Evolutionary conservation across 2,888 invertebrate genomes (phyloP).

Genomic region (Penaeus monodon): DNA sequence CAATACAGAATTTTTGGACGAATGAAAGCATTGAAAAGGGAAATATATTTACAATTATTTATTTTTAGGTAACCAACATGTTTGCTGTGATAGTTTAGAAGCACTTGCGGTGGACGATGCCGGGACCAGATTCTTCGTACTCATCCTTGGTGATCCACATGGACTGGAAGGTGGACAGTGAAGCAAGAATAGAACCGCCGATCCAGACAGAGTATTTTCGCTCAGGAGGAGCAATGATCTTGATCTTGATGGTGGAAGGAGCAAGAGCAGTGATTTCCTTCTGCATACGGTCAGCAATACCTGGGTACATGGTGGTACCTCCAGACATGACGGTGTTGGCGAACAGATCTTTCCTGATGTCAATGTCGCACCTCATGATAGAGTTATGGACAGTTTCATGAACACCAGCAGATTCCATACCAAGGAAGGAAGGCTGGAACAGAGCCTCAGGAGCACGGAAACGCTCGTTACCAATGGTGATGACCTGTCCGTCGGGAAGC

Average conservation of each 20-base stretch:
- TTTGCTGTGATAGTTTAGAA: neutral
- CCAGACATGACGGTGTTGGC: constrained; percentile 29
- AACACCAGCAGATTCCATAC: constrained; percentile 83
- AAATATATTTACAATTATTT: too few species aligned
- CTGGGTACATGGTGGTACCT: constrained; percentile 13
- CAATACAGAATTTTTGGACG: too few species aligned
- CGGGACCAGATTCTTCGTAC: constrained; percentile 3
- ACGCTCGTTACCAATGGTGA: too few species aligned
- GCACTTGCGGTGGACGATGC: constrained; percentile 11
- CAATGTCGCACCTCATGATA: constrained; percentile 69
- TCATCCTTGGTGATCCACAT: constrained; percentile 16
- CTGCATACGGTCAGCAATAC: constrained; percentile 74
- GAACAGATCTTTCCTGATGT: constrained; percentile 67
- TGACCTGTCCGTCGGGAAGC: too few species aligned
- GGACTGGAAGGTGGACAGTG: constrained; percentile 10
- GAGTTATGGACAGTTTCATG: constrained; percentile 78
- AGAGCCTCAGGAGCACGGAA: constrained; percentile 25
- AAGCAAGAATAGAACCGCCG: neutral
- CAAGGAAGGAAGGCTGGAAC: constrained; percentile 59
- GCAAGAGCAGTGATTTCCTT: constrained; percentile 90
- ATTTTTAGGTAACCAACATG: too few species aligned
- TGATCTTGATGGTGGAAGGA: constrained; percentile 93
- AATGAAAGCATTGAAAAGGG: too few species aligned
- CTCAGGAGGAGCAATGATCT: constrained; percentile 92
- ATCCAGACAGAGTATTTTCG: constrained; percentile 81